Conservation (phyloP, 1,140 invertebrate species). For the Neodiprion fabricii region DNA sequence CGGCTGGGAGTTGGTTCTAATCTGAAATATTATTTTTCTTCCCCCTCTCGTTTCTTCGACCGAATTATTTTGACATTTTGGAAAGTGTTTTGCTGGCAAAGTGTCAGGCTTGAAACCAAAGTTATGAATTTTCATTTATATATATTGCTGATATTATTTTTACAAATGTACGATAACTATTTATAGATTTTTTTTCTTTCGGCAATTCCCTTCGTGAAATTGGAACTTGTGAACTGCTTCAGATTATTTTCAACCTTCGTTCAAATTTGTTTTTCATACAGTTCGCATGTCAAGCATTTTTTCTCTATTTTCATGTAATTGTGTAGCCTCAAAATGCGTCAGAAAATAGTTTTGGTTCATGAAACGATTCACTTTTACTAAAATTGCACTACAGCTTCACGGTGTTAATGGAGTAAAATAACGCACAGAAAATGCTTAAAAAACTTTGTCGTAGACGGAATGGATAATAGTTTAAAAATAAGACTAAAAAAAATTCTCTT, state of each 20-base stretch:
- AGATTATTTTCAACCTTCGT: neutral
- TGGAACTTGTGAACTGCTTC: neutral
- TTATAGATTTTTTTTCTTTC: neutral
- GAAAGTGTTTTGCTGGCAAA: too few relatives aligned
- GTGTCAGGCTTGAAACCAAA: too few relatives aligned
- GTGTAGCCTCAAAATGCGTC: neutral
- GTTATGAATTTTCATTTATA: too few relatives aligned
- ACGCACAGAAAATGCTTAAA: constrained; percentile 13
- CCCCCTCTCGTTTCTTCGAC: too few relatives aligned
- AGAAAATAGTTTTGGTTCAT: neutral
- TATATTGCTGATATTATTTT: too few relatives aligned
- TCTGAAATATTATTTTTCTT: too few relatives aligned
- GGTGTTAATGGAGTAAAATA: constrained; percentile 1
- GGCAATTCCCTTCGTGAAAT: neutral
- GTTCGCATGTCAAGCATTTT: constrained; percentile 48
- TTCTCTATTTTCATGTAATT: constrained; percentile 36
- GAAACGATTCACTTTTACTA: neutral
- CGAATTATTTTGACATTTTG: too few relatives aligned
- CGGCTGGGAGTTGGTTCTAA: too few relatives aligned
- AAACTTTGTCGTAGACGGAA: neutral
- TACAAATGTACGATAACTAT: neutral
- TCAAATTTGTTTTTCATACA: constrained; percentile 26
- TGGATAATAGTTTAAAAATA: neutral
- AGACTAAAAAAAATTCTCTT: neutral
- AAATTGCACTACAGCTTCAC: neutral